A percentile compares a stretch with the other conserved stretches of the same genome.
Conservation (phyloP, 2,797 vertebrate species). For the Melanotaenia trifasciata region DNA sequence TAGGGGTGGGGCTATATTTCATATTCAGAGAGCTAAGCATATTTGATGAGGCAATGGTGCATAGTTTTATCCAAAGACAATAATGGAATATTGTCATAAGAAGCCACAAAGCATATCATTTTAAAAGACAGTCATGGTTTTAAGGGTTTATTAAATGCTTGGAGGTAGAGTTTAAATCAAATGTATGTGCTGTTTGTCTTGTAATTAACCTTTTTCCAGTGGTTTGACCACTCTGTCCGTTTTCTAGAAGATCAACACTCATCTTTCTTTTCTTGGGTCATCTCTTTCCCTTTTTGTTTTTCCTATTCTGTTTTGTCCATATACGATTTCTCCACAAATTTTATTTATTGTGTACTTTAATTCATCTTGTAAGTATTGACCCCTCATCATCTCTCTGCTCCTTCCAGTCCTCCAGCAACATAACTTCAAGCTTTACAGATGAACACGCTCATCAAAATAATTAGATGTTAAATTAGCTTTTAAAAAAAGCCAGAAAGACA, state of each 20-base stretch:
- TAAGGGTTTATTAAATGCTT: no score
- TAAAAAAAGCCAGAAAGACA: conserved; percentile 67
- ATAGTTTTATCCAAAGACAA: no score
- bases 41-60: no score
- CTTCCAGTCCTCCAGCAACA: conserved; percentile 17
- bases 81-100: no score
- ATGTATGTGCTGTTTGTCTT: not conserved
- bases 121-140: no score
- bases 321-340: conserved; percentile 8
- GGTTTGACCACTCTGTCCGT: not conserved
- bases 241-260: not conserved
- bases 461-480: conserved; percentile 73
- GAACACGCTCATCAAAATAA: conserved; percentile 61
- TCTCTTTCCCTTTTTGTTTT: not conserved
- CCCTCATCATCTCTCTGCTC: not conserved
- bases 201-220: not conserved
- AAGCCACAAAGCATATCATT: no score
- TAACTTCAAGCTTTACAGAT: conserved; percentile 48
- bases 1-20: not conserved
- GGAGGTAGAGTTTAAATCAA: not conserved
- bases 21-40: no score
- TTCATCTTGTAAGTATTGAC: conserved; percentile 16
- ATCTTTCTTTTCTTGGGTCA: not conserved
- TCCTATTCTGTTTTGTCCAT: conserved; percentile 14
- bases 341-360: conserved; percentile 17